A percentile compares a stretch with the other conserved stretches of the same genome.
phyloP scores from a whole-genome alignment of 92 coral and sea anemone species.

The Blastomussa wellsi region DNA sequence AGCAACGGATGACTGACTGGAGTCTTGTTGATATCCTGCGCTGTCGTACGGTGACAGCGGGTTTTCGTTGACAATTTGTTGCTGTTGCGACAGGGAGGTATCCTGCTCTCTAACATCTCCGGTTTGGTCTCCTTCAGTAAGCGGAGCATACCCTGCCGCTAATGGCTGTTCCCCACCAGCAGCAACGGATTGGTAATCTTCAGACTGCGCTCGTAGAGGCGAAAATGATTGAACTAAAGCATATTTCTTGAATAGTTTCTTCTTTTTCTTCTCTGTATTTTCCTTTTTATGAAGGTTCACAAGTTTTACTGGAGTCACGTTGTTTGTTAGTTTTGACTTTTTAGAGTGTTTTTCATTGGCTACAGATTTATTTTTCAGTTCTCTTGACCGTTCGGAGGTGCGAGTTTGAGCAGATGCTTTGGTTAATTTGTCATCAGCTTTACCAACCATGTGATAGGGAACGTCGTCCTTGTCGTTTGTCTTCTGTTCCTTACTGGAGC shows the following conservation, averaged over 20 bases:
- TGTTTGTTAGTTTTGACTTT: slow-evolving; percentile 11
- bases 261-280: slow-evolving; percentile 11
- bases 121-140: slow-evolving; percentile 1
- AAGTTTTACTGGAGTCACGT: background rate
- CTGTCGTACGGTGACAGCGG: slow-evolving; percentile 17
- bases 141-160: slow-evolving; percentile 7
- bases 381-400: background rate
- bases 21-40: slow-evolving; percentile 27
- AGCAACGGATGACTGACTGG: slow-evolving; percentile 28
- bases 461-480: background rate
- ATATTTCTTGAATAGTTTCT: slow-evolving; percentile 35
- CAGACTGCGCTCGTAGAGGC: slow-evolving; percentile 3
- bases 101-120: slow-evolving; percentile 18
- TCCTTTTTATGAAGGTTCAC: background rate
- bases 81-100: slow-evolving; percentile 9
- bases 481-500: background rate
- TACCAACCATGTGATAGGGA: background rate
- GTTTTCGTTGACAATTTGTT: slow-evolving; percentile 10
- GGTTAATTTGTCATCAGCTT: background rate
- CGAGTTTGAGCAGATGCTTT: background rate
- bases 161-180: slow-evolving; percentile 20
- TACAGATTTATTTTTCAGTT: background rate
- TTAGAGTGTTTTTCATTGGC: background rate
- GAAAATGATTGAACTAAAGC: slow-evolving; percentile 25
- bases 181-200: slow-evolving; percentile 7